phyloP scores from a whole-genome alignment of 2,888 invertebrate genomes.

The Plebejus melissa region DNA sequence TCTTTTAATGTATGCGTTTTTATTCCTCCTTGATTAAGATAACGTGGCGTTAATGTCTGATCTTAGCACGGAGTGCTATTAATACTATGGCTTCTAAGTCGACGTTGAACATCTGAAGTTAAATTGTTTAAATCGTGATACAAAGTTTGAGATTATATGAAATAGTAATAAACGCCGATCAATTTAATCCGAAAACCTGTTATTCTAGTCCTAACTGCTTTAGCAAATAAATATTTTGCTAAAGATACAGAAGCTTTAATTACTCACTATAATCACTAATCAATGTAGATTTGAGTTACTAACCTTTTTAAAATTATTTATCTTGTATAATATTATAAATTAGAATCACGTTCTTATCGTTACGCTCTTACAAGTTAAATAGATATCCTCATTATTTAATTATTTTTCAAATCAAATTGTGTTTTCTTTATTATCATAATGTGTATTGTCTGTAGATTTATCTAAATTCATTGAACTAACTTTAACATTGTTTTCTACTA shows the following conservation, averaged over 20 bases:
- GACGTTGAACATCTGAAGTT: not conserved
- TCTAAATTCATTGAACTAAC: too few relatives aligned
- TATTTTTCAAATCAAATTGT: too few relatives aligned
- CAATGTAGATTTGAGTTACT: not conserved
- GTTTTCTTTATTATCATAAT: too few relatives aligned
- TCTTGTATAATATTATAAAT: too few relatives aligned
- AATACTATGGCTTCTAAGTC: not conserved
- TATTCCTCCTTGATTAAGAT: constrained; percentile 19
- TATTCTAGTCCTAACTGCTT: not conserved
- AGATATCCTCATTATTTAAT: too few relatives aligned
- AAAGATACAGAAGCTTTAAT: not conserved
- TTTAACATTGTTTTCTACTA: not conserved
- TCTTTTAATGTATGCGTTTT: constrained; percentile 27
- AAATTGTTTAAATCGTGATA: not conserved
- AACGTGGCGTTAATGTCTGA: not conserved
- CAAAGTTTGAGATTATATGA: not conserved
- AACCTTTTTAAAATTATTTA: not conserved
- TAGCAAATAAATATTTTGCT: not conserved
- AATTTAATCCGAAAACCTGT: not conserved
- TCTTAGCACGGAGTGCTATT: not conserved
- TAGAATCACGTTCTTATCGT: too few relatives aligned
- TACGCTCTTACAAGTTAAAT: too few relatives aligned
- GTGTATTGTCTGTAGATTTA: too few relatives aligned
- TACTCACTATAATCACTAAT: not conserved
- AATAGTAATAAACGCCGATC: not conserved